Evolutionary conservation across 92 coral and sea anemone genomes (phyloP), one percentile per base, ranked within the genome.

Genomic region (Umimayanthus kanabou): DNA sequence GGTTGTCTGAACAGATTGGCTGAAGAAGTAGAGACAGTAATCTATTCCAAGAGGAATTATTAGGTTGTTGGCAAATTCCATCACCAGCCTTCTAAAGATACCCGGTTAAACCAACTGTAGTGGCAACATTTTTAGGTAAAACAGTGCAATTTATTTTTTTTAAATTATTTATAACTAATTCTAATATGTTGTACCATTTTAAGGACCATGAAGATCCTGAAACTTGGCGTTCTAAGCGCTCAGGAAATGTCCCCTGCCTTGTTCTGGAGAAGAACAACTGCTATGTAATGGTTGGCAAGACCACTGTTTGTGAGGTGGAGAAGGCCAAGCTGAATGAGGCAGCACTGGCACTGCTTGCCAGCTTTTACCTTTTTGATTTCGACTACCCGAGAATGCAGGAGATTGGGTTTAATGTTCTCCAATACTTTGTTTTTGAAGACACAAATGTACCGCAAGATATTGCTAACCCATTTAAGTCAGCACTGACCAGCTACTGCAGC

Each of bases 331-430:
- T 84, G 58, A 71, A 70, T 70, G 79, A 84, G 77, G 87, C 65
- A 40, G 55, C 57, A 57, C 40, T 84, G 61, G 79, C 79, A 71
- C 87, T 84, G 40, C 58, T 86, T 67, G 89, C 89, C 42, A 67
- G 76, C 37, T 86, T 77, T 77, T 86, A 86, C 80, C 76, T 86
- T 3, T 86, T 86, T 57, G 84, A 86, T 77, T 77, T 86, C 39
- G 84, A 86, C 55, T 86, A 86, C 8, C 89, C 84, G 6, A 76
- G 73, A 37, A 57, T 55, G 58, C 50, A 49, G 39, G 89, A 76
- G 23, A 49, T 86, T 73, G 89, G 89, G 20, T 43, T 86, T n/a
- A 73, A 55, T 40, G 69, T 86, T 47, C 43, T 86, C 40, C 89
- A 86, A 25, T 39, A 67, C 65, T 39, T 22, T 61, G 57, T 86